Percentiles rank a stretch among this genome's conserved stretches.
Evolutionary conservation across 2,113 vertebrate species (phyloP).

Genomic region (Petrocephalus microphthalmus): DNA sequence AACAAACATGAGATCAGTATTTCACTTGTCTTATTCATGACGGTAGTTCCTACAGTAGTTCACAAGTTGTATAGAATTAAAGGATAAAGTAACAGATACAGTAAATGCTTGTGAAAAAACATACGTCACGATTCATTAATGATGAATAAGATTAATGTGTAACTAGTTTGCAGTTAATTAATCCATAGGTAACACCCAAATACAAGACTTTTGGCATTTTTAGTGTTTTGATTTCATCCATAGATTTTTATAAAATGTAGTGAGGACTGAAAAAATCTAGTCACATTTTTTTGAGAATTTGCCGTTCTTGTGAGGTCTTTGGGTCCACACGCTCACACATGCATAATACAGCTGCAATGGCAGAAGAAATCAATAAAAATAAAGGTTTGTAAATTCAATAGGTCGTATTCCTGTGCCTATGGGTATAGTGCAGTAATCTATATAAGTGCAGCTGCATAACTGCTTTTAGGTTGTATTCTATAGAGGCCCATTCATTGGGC

Average conservation of each 20-base stretch:
- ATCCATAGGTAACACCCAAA: neutral
- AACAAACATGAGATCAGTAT: neutral
- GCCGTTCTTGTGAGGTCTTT: too few relatives aligned
- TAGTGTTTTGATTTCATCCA: neutral
- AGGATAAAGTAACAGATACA: too few relatives aligned
- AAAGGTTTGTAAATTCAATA: conserved; percentile 55
- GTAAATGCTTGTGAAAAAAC: too few relatives aligned
- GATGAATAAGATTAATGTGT: neutral
- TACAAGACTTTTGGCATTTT: neutral
- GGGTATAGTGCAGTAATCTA: conserved; percentile 55
- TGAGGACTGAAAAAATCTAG: neutral
- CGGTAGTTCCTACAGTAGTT: neutral
- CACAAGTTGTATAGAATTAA: too few relatives aligned
- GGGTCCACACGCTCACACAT: neutral
- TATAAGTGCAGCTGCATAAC: conserved; percentile 59
- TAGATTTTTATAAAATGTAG: neutral
- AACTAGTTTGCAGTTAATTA: neutral
- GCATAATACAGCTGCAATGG: conserved; percentile 12
- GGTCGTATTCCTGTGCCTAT: conserved; percentile 32
- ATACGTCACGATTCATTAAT: neutral
- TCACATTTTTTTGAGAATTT: too few relatives aligned
- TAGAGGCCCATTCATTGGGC: conserved; percentile 18
- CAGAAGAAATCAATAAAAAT: conserved; percentile 48
- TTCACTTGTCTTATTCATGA: neutral
- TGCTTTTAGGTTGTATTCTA: conserved; percentile 57